phyloP scores from a whole-genome alignment of 2,797 vertebrate genomes.

The Leuciscus waleckii region DNA sequence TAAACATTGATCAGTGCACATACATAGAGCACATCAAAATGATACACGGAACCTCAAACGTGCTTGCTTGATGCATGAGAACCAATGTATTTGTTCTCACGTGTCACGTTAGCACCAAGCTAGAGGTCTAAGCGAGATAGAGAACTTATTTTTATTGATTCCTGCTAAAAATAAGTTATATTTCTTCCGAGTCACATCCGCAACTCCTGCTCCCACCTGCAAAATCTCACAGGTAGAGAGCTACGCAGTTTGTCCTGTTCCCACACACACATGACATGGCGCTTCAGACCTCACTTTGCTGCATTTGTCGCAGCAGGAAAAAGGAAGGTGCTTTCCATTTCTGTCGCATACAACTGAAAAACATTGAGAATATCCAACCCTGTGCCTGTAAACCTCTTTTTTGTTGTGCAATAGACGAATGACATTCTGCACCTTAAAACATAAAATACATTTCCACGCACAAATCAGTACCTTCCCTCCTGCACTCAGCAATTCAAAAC shows the following conservation, averaged over 20 bases:
- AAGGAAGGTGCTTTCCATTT: not conserved
- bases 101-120: not conserved
- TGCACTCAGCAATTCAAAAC: conserved; percentile 5
- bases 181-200: not conserved
- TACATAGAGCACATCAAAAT: not conserved
- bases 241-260: not conserved
- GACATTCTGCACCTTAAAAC: not conserved
- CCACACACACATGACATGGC: not conserved
- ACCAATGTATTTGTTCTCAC: not conserved
- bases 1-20: not conserved
- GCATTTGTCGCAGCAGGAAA: not conserved
- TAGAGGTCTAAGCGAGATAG: not conserved
- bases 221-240: not conserved
- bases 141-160: not conserved
- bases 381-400: too few species aligned
- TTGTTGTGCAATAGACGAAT: not conserved
- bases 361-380: not conserved
- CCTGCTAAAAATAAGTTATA: not conserved
- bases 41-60: not conserved
- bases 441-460: not conserved
- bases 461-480: not conserved
- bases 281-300: not conserved
- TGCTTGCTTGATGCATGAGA: not conserved
- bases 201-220: not conserved
- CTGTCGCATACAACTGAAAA: too few species aligned